Percentiles rank a stretch among this genome's conserved stretches.
These are phyloP conservation scores for Colinus virginianus DNA, from an alignment of 2,113 vertebrate species.

Conservation along the genomic window DNA sequence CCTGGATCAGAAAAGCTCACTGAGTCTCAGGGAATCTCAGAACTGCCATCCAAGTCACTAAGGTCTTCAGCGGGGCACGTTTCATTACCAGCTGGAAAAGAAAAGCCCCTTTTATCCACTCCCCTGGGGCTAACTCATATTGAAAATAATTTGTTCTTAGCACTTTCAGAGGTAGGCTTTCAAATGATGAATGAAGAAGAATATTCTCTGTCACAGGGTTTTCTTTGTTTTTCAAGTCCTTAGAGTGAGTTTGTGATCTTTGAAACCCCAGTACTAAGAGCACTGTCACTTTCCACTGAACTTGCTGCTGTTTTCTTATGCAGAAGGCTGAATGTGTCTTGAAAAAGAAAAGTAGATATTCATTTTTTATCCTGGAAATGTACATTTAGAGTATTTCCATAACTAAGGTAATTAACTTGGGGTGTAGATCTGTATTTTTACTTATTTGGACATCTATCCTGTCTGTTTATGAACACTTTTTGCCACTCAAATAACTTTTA, in stretches of 20 bases:
- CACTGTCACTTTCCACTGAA: background rate
- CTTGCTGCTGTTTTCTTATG: background rate
- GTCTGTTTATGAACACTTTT: background rate
- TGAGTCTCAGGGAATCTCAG: background rate
- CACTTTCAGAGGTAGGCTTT: constrained; percentile 22
- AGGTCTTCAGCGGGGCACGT: constrained; percentile 26
- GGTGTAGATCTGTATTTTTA: background rate
- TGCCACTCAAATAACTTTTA: background rate
- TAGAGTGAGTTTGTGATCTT: background rate
- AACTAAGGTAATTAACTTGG: background rate
- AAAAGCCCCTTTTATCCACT: constrained; percentile 50
- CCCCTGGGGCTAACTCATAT: constrained; percentile 10
- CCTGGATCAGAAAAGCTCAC: constrained; percentile 31
- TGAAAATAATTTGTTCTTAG: constrained; percentile 48
- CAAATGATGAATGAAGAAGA: constrained; percentile 49
- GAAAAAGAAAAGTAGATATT: background rate
- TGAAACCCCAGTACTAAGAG: background rate
- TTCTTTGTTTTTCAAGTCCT: constrained; percentile 44
- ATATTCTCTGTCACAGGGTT: constrained; percentile 20
- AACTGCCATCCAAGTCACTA: constrained; percentile 20
- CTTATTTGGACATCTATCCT: background rate
- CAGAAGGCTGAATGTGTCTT: background rate
- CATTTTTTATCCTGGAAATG: background rate
- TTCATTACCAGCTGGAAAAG: constrained; percentile 48
- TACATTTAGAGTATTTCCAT: background rate